phyloP scores from a whole-genome alignment of 1,140 invertebrate genomes.

The Hycleus cichorii region DNA sequence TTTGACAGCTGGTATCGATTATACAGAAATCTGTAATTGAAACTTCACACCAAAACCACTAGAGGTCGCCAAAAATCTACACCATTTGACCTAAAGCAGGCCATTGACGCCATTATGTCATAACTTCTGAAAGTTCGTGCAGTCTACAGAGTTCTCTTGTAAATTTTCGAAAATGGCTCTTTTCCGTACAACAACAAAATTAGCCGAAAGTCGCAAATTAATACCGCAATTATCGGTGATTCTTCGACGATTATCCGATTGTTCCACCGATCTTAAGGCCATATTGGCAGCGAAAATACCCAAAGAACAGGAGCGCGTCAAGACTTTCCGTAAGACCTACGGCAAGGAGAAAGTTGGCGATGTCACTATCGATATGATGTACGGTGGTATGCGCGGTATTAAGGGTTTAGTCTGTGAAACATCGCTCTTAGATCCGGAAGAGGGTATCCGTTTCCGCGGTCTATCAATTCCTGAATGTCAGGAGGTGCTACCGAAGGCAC shows the following conservation, averaged over 20 bases:
- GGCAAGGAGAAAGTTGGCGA: constrained; percentile 77
- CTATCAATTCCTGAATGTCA: constrained; percentile 88
- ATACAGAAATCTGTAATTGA: no score
- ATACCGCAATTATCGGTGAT: constrained; percentile 36
- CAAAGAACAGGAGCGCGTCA: constrained; percentile 74
- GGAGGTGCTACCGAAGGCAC: constrained; percentile 71
- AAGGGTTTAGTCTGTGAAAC: constrained; percentile 85
- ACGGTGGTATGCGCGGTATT: constrained; percentile 89
- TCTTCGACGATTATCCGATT: constrained; percentile 44
- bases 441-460: constrained; percentile 83
- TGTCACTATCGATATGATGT: constrained; percentile 87
- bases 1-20: no score
- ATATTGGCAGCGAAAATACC: constrained; percentile 74
- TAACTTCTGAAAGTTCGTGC: no score
- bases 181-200: no score
- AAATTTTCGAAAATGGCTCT: no score
- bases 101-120: no score
- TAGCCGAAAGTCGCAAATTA: constrained; percentile 31
- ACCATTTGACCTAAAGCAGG: no score
- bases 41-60: no score
- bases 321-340: constrained; percentile 70
- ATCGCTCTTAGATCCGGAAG: constrained; percentile 81
- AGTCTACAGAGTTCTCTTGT: no score
- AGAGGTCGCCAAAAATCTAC: no score
- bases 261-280: constrained; percentile 69